These are phyloP conservation scores for Momotus momota DNA, from an alignment of 2,797 vertebrate species.

Conservation along the genomic window DNA sequence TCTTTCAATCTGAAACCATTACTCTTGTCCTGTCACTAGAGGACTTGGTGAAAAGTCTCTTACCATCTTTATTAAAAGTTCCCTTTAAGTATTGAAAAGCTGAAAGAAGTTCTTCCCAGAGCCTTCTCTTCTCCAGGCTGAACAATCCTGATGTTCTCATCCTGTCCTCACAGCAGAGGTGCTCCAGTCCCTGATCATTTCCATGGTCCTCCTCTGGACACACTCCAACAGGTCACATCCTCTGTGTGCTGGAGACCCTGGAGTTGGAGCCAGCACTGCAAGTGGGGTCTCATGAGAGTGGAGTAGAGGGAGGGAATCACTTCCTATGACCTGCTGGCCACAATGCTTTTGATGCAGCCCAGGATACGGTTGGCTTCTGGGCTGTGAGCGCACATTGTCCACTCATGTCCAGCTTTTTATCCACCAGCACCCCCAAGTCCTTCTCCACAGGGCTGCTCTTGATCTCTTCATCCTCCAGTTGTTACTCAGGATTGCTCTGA, in stretches of 20 bases:
- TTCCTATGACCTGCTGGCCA: neutral
- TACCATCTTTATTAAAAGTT: fast-evolving
- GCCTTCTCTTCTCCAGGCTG: neutral
- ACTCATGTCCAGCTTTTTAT: neutral
- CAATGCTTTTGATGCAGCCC: neutral
- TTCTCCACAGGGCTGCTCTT: neutral
- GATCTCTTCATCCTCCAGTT: neutral
- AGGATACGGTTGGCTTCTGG: fast-evolving
- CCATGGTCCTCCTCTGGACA: fast-evolving
- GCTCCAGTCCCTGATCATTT: neutral
- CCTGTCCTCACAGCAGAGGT: neutral
- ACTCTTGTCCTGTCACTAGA: neutral
- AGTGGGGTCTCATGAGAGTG: fast-evolving
- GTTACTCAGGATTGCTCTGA: neutral
- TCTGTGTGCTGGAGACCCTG: neutral
- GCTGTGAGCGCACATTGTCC: fast-evolving
- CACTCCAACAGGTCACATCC: fast-evolving
- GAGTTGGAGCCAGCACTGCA: fast-evolving
- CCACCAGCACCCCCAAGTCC: fast-evolving
- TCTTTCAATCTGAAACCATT: neutral
- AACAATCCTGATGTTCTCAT: neutral
- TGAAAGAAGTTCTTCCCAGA: fast-evolving
- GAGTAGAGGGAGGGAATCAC: neutral
- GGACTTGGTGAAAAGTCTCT: neutral
- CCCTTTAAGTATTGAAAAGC: neutral